Evolutionary conservation across 2,797 vertebrate species (phyloP), one percentile per base, ranked within the genome.

Genomic region (Falco cherrug): DNA sequence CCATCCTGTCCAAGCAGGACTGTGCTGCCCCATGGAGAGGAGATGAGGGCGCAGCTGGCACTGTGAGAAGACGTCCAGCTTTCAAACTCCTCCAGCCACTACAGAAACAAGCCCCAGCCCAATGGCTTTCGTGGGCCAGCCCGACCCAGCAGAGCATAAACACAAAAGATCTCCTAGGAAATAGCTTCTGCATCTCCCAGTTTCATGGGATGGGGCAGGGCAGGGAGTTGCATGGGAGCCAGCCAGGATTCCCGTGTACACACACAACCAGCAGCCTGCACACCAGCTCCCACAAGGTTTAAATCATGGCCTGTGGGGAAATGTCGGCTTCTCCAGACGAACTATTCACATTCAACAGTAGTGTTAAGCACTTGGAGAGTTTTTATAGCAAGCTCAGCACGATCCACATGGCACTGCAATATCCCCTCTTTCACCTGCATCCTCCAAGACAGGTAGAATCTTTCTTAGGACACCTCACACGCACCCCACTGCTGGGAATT

Each of bases 111-210:
- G 5, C 14, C 54, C 59, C 35, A 92, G 31, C 48, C 37, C 48
- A 19, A 67, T 39, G 56, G 56, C 19, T 95, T 94, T 77, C 89
- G 48, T 90, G 47, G 43, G 69, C 75, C 67, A 91, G 48, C 33
- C 22, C 9, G 8, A 70, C 54, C 17, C 63, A 90, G 68, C 51
- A 83, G 39, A 75, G 60, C 78, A 80, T 47, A 76, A 93, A 74
- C 31, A 81, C 47, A 68, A 80, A 93, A 84, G 56, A 56, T 89
- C 68, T 85, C 84, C 89, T 91, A 91, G 90, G 78, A 95, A 91
- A 93, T 69, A 93, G 39, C 48, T 92, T 83, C 84, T 95, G 33
- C 9, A 22, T 92, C 90, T 89, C 75, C 77, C 84, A 63, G 77
- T 96, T 95, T 80, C 87, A 64, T 5, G 24, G 70, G 70, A 78